Evolutionary conservation across 2,888 invertebrate genomes (phyloP).

Genomic region (Heteromyza rotundicornis): DNA sequence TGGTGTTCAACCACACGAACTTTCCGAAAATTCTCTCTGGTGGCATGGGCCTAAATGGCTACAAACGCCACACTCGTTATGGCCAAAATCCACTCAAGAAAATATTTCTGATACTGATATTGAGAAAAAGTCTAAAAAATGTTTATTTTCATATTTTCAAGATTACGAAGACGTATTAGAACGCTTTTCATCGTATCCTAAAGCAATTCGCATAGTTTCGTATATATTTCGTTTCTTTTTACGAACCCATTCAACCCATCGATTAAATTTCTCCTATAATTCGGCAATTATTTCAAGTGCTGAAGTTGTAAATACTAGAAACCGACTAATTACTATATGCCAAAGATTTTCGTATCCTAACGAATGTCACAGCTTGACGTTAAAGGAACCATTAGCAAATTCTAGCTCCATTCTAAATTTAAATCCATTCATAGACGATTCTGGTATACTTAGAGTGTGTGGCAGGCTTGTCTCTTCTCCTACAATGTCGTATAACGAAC

Average conservation of each 20-base stretch:
- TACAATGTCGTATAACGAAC: neutral
- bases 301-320: neutral
- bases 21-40: neutral
- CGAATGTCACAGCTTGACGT: neutral
- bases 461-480: neutral
- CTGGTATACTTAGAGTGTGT: neutral
- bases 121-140: too few species aligned
- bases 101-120: neutral
- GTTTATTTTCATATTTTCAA: too few species aligned
- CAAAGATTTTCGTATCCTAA: neutral
- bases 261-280: too few species aligned
- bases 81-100: neutral
- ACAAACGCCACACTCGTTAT: neutral
- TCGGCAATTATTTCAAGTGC: neutral
- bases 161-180: neutral
- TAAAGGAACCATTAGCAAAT: neutral
- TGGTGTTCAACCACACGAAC: neutral
- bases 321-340: neutral
- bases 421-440: neutral
- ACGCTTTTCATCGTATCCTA: neutral
- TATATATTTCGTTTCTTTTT: too few species aligned
- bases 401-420: neutral
- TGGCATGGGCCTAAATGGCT: slow-evolving; percentile 8
- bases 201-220: neutral
- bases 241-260: too few species aligned